Conservation (phyloP, 2,888 invertebrate genomes). For the Lysandra coridon region DNA sequence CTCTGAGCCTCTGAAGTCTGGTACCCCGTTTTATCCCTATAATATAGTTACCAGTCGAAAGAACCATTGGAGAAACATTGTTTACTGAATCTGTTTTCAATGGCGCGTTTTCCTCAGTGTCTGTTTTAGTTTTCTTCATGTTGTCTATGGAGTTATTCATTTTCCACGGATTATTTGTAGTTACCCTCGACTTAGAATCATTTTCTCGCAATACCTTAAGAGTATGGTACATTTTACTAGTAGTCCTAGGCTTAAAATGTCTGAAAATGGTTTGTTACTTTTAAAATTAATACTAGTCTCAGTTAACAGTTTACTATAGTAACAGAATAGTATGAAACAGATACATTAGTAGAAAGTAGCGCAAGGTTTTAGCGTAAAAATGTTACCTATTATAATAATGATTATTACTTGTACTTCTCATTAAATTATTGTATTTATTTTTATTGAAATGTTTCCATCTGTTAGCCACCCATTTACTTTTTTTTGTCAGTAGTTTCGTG, state of each 20-base stretch:
- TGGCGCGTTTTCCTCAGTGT: background rate
- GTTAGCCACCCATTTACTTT: constrained; percentile 45
- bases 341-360: background rate
- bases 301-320: too few species aligned
- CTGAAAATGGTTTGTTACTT: constrained; percentile 37
- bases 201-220: background rate
- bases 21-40: background rate
- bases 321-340: too few species aligned
- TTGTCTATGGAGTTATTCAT: background rate
- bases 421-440: constrained; percentile 39
- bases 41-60: constrained; percentile 3
- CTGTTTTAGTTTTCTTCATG: background rate
- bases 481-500: constrained; percentile 40
- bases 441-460: constrained; percentile 48
- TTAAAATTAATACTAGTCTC: too few species aligned
- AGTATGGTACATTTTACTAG: background rate
- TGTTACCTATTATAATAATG: constrained; percentile 29
- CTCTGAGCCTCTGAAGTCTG: too few species aligned
- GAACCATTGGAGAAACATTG: background rate
- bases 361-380: constrained; percentile 1
- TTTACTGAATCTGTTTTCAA: background rate
- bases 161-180: background rate
- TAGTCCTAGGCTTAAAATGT: background rate
- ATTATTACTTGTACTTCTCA: constrained; percentile 17
- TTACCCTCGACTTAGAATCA: background rate